phyloP scores from a whole-genome alignment of 2,113 vertebrate species.

The Parotia lawesii region DNA sequence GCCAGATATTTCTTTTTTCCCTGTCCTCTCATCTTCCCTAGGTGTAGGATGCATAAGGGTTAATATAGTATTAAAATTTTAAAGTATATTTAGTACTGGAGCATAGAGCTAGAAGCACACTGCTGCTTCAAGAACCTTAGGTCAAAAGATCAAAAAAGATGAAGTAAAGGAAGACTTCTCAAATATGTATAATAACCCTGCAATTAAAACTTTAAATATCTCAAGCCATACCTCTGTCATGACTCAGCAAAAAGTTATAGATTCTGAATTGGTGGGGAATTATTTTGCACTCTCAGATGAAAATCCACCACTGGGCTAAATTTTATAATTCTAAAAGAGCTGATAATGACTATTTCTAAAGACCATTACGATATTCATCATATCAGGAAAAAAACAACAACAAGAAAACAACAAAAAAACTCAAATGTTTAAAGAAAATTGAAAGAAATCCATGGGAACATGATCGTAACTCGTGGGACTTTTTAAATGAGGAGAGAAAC shows the following conservation, averaged over 20 bases:
- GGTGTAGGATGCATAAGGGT: not conserved
- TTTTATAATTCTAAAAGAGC: not conserved
- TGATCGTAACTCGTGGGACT: not conserved
- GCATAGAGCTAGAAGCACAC: not conserved
- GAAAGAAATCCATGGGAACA: not conserved
- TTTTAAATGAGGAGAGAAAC: not conserved
- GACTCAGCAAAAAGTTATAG: not conserved
- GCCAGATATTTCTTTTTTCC: not conserved
- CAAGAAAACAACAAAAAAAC: accelerated
- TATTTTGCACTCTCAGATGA: not conserved
- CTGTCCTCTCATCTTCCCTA: not conserved
- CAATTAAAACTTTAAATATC: not conserved
- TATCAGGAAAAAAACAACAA: not conserved
- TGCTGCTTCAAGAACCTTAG: not conserved
- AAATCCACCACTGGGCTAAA: not conserved
- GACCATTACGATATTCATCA: not conserved
- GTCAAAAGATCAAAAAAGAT: not conserved
- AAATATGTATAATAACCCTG: not conserved
- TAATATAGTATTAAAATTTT: not conserved
- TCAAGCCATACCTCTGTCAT: not conserved
- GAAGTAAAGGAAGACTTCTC: not conserved
- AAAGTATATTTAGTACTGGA: not conserved
- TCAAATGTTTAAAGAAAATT: accelerated
- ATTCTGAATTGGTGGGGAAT: not conserved
- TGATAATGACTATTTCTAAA: not conserved